Base-by-base conservation (phyloP, 2,113 vertebrate genomes). In the Todiramphus saurophagus region DNA sequence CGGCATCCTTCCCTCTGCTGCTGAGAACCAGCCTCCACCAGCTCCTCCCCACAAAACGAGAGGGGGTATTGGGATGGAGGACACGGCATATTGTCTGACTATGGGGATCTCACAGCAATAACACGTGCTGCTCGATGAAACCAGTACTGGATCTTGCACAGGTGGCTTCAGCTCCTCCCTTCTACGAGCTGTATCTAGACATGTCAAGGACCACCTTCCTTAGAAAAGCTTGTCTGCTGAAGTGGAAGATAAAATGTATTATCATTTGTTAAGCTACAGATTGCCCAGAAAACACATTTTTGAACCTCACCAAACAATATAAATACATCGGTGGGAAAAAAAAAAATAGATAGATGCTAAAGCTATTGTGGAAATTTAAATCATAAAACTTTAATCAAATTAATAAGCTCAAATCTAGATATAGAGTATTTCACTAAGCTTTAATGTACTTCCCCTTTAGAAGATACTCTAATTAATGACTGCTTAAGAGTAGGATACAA, bases 341-440 rank as follows among this genome's bases (percentile, higher is more conserved):
- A 48, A 37, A 50, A 18, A 55, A 83, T 68, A 63, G 28, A 55
- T 15, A 76, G 37, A 55, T 43, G 28, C 50, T 78, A 56, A 78
- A 94, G 24, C 62, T 70, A 46, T 96, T 87, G 37, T 83, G 41
- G 24, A 73, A 43, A 89, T 91, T 92, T 94, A 80, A 89, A 84
- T 83, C 4, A 59, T 88, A 66, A 90, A 94, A 92, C 18, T 77
- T 82, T 83, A 89, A 93, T 89, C 7, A 46, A 94, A 96, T 97
- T 92, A 96, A 70, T 95, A 94, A 97, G 56, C 84, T 94, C 83
- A 82, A 83, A 83, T 89, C 85, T 94, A 94, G 89, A 94, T 59
- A 64, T 11, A 75, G 83, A 43, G 9, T 86, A 63, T 94, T 96
- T 96, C 83, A 62, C 60, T 86, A 56, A 94, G 76, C 35, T 76